Percentiles rank a stretch among this genome's conserved stretches.
These are phyloP conservation scores for Gymnosoma rotundatum DNA, from an alignment of 2,888 invertebrate species.

Conservation along the genomic window DNA sequence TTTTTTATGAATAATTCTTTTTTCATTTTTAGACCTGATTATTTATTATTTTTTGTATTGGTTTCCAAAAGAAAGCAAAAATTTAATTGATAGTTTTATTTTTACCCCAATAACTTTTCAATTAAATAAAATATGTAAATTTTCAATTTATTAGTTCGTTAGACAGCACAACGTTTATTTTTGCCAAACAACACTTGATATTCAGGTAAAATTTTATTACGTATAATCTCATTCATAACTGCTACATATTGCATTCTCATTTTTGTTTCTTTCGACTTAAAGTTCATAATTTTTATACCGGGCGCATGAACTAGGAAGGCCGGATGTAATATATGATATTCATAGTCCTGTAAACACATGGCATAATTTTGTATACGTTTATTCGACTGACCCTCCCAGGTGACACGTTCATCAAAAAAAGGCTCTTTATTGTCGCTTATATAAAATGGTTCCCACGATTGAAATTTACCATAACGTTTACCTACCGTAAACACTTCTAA, in stretches of 20 bases:
- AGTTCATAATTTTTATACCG: slow-evolving; percentile 90
- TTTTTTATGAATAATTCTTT: too few species aligned
- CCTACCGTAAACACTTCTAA: slow-evolving; percentile 86
- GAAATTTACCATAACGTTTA: slow-evolving; percentile 87
- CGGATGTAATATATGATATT: slow-evolving; percentile 93
- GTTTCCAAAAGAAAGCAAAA: too few species aligned
- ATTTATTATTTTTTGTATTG: too few species aligned
- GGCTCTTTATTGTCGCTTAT: slow-evolving; percentile 95
- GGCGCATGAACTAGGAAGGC: slow-evolving; percentile 94
- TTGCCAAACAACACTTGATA: slow-evolving; percentile 90
- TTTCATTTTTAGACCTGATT: too few species aligned
- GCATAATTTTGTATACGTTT: slow-evolving; percentile 88
- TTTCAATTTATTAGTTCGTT: neutral
- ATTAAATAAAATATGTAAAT: too few species aligned
- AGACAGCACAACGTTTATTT: slow-evolving; percentile 79
- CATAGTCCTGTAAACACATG: slow-evolving; percentile 93
- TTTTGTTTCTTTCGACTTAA: slow-evolving; percentile 83
- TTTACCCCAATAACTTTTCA: too few species aligned
- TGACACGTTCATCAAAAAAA: slow-evolving; percentile 93
- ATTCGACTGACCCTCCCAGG: slow-evolving; percentile 92
- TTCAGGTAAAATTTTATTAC: slow-evolving; percentile 89
- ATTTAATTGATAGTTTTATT: too few species aligned
- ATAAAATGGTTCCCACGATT: slow-evolving; percentile 95
- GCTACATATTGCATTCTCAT: slow-evolving; percentile 84
- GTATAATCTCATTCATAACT: slow-evolving; percentile 84